Evolutionary conservation across 2,113 vertebrate species (phyloP), one percentile per base, ranked within the genome.

Genomic region (Rhabdornis inornatus): DNA sequence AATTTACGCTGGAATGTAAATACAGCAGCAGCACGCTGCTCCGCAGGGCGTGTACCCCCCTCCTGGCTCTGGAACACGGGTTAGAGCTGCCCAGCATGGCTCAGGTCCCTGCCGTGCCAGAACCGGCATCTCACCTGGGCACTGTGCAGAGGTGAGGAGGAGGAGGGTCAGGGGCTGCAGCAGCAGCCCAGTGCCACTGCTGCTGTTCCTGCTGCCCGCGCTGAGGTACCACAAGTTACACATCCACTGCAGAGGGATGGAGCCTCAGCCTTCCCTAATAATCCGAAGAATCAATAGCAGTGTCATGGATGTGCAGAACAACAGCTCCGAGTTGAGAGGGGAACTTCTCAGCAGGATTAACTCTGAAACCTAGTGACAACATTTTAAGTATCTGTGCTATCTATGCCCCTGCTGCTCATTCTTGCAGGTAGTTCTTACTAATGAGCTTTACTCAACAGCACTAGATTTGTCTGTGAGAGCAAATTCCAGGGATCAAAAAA

Each of bases 1-100:
- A 44, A 35, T 87, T 96, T 74, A 22, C 1, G 0, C 39, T 89
- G 92, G 94, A 95, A 96, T 95, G 94, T 96, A 96, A 97, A 96
- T 92, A 97, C 15, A 2, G 61, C 79, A 74, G 59, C 25, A 2
- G 63, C 61, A 37, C 2, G 2, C 28, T 64, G 82, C 82, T 83
- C 85, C 4, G 3, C 6, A 1, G 76, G 66, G 45, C 1, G 1
- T 12, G 1, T 22, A 16, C 56, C 39, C 80, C 87, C 27, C 50
- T 84, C 69, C 87, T 14, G 50, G 31, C 33, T 56, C 74, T 8
- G 31, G 68, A 50, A 31, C 45, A 19, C 8, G 19, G 15, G 14
- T 2, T 1, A 44, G 28, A 74, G 37, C 64, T 3, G 10, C 40
- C 68, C 81, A 23, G 5, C 1, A 31, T 15, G 42, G 35, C 72